These are phyloP conservation scores for Cassiopea andromeda DNA, from an alignment of 30 jellyfish, hydroid and myxozoan genomes.

Conservation along the genomic window DNA sequence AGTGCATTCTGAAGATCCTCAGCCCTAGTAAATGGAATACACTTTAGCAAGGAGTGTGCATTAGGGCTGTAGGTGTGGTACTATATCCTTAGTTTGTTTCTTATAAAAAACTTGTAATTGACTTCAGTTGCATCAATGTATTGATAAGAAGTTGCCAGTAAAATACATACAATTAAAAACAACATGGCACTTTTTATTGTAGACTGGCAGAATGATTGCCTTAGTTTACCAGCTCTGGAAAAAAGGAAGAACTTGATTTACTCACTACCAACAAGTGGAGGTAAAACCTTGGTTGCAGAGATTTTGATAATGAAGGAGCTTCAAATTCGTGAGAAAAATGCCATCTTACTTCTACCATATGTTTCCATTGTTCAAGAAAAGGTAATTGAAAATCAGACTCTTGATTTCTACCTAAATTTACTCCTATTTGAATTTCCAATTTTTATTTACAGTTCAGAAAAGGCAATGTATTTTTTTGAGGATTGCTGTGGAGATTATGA, in stretches of 20 bases:
- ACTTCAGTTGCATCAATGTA: no score
- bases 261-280: conserved; percentile 99
- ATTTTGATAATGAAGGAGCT: conserved; percentile 88
- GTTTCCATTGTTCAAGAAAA: conserved; percentile 98
- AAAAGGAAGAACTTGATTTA: conserved; percentile 75
- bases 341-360: conserved; percentile 85
- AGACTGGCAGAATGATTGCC: conserved; percentile 97
- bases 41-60: no score
- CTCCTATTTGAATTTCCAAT: background rate
- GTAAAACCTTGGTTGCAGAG: conserved; percentile 98
- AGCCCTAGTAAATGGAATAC: no score
- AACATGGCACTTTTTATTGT: background rate
- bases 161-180: no score
- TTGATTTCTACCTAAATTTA: background rate
- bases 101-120: no score
- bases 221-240: conserved; percentile 68
- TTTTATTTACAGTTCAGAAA: no score
- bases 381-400: conserved; percentile 36
- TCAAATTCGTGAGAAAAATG: conserved; percentile 69
- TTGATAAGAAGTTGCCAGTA: no score
- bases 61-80: no score
- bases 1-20: no score
- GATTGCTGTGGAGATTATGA: no score
- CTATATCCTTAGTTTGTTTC: no score
- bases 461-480: no score